Percentiles rank a stretch among this genome's conserved stretches.
These are phyloP conservation scores for Electrona antarctica DNA, from an alignment of 2,113 vertebrate species.

Conservation along the genomic window DNA sequence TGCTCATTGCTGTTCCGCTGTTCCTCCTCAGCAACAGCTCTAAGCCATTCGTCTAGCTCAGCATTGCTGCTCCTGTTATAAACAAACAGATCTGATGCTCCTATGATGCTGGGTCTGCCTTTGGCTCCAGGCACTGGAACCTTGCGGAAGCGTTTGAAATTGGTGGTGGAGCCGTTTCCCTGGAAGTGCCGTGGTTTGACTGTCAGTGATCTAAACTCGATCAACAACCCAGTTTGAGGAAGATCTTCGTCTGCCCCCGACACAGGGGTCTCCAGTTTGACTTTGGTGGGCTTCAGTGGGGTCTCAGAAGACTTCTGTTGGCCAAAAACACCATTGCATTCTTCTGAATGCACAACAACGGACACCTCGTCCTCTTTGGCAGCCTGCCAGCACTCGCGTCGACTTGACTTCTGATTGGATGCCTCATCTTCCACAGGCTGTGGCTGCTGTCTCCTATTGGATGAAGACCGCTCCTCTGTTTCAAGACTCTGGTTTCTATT, in stretches of 20 bases:
- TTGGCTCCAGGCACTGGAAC: conserved; percentile 58
- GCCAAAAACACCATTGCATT: conserved; percentile 21
- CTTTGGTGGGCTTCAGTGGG: conserved; percentile 14
- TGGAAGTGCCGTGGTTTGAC: conserved; percentile 60
- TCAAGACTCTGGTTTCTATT: too few relatives aligned
- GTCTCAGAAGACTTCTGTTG: conserved; percentile 8
- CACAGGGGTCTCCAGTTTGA: conserved; percentile 69
- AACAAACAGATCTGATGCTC: too few relatives aligned
- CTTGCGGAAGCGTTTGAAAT: conserved; percentile 94
- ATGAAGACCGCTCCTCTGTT: conserved; percentile 14
- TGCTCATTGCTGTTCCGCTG: too few relatives aligned
- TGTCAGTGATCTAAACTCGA: conserved; percentile 87
- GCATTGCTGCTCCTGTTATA: too few relatives aligned
- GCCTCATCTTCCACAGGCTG: background rate
- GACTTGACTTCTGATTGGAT: background rate
- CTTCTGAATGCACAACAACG: conserved; percentile 60
- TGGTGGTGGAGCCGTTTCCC: conserved; percentile 70
- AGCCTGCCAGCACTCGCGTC: background rate
- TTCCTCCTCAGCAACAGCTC: too few relatives aligned
- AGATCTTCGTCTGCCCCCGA: conserved; percentile 65
- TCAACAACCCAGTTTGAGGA: conserved; percentile 84
- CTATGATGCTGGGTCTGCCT: too few relatives aligned
- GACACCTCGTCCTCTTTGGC: conserved; percentile 60
- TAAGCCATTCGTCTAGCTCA: too few relatives aligned
- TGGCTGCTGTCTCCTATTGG: conserved; percentile 16